A percentile compares a stretch with the other conserved stretches of the same genome.
Conservation (phyloP, 1,140 invertebrate genomes). For the Psix sp. region DNA sequence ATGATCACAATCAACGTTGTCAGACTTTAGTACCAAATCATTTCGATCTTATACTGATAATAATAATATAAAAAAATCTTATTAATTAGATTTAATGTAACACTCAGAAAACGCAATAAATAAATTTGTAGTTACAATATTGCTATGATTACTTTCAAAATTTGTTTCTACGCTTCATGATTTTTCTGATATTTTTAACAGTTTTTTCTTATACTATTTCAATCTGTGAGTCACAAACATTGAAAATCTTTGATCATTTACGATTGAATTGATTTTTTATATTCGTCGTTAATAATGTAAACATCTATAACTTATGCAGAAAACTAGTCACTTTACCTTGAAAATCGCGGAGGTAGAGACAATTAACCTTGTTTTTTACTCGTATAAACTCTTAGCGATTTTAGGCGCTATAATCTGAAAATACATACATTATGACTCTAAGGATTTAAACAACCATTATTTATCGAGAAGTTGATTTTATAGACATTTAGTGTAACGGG, state of each 20-base stretch:
- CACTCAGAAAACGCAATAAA: no score
- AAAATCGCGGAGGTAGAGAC: constrained; percentile 33
- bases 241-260: constrained; percentile 12
- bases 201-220: neutral
- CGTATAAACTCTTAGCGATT: constrained; percentile 20
- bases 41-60: neutral
- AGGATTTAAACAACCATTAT: no score
- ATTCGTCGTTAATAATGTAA: constrained; percentile 24
- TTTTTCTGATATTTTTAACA: neutral
- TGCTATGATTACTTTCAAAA: no score
- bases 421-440: no score
- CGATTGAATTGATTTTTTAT: constrained; percentile 9
- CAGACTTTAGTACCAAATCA: neutral
- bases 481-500: no score
- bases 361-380: constrained; percentile 42
- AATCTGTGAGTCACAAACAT: constrained; percentile 10
- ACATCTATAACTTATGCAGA: constrained; percentile 34
- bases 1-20: constrained; percentile 18
- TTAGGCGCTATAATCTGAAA: constrained; percentile 21
- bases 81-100: no score
- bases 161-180: no score
- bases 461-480: no score
- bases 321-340: constrained; percentile 31
- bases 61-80: no score
- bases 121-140: no score